Percentiles rank a stretch among this genome's conserved stretches.
These are phyloP conservation scores for Monopis laevigella DNA, from an alignment of 2,888 invertebrate species.

Conservation along the genomic window DNA sequence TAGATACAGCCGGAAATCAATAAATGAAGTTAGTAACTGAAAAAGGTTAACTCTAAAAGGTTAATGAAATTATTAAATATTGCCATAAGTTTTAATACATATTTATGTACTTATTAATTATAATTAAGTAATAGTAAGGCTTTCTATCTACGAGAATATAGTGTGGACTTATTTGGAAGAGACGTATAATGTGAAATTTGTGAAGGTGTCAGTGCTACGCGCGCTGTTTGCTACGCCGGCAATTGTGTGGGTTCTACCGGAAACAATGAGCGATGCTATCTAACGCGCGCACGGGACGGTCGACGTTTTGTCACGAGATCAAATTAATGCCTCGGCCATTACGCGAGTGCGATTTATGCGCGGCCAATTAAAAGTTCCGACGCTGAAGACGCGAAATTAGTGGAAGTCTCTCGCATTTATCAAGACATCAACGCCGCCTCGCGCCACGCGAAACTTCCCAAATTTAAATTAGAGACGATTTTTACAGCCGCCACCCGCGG, in stretches of 20 bases:
- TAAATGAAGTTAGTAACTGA: too few relatives aligned
- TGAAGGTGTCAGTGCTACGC: constrained; percentile 20
- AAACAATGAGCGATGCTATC: constrained; percentile 60
- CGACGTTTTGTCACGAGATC: constrained; percentile 50
- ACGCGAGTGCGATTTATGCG: constrained; percentile 53
- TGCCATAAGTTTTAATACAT: too few relatives aligned
- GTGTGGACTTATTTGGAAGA: too few relatives aligned
- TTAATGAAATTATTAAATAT: too few relatives aligned
- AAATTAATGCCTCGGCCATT: constrained; percentile 57
- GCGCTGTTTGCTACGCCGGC: too few relatives aligned
- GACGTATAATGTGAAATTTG: too few relatives aligned
- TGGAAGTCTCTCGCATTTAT: constrained; percentile 63
- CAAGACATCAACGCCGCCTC: constrained; percentile 64
- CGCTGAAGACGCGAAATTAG: constrained; percentile 61
- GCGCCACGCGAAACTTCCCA: constrained; percentile 64
- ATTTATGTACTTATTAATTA: too few relatives aligned
- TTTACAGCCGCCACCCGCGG: constrained; percentile 62
- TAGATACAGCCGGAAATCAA: too few relatives aligned
- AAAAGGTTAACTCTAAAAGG: too few relatives aligned
- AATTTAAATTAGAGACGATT: constrained; percentile 69
- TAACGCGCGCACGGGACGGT: constrained; percentile 26
- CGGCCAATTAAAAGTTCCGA: constrained; percentile 62
- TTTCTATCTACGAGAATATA: too few relatives aligned
- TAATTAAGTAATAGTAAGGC: too few relatives aligned
- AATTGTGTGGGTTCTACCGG: constrained; percentile 28